Base-by-base conservation (phyloP, 2,113 vertebrate genomes). In the Saimiri boliviensis region DNA sequence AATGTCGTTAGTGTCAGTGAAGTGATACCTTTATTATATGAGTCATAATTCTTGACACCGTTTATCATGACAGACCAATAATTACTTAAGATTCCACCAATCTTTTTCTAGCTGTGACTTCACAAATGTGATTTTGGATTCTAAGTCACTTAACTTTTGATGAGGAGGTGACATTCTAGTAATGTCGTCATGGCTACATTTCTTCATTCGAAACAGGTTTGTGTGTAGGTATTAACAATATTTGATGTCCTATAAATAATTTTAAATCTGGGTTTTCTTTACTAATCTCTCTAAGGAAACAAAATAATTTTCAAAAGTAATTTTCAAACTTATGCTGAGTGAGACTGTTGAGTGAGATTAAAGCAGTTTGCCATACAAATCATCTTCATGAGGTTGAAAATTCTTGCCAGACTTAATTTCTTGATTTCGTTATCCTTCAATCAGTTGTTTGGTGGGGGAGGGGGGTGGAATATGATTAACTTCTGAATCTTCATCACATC, bases 11-110 rank as follows among this genome's bases (percentile, higher is more conserved):
- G 66, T 68, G 56, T 82, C 76, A 81, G 68, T 47, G 68, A 91
- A 91, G 71, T 91, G 85, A 96, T 91, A 86, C 14, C 23, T 85
- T 95, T 95, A 82, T 96, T 96, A 90, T 32, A 77, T 58, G 74
- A 95, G 80, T 84, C 60, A 49, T 96, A 97, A 95, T 87, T 93
- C 74, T 70, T 68, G 32, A 32, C 91, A 60, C 47, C 21, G 2
- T 86, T 92, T 94, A 84, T 89, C 80, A 70, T 49, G 79, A 93
- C 60, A 94, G 74, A 89, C 82, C 89, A 95, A 71, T 74, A 87
- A 91, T 97, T 91, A 91, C 77, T 58, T 35, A 30, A 52, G 42
- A 8, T 91, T 91, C 80, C 32, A 68, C 90, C 79, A 94, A 56
- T 79, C 52, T 92, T 49, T 66, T 49, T 83, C 45, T 54, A 71